Conservation (phyloP, 1,140 invertebrate species). For the Nilaparvata lugens region DNA sequence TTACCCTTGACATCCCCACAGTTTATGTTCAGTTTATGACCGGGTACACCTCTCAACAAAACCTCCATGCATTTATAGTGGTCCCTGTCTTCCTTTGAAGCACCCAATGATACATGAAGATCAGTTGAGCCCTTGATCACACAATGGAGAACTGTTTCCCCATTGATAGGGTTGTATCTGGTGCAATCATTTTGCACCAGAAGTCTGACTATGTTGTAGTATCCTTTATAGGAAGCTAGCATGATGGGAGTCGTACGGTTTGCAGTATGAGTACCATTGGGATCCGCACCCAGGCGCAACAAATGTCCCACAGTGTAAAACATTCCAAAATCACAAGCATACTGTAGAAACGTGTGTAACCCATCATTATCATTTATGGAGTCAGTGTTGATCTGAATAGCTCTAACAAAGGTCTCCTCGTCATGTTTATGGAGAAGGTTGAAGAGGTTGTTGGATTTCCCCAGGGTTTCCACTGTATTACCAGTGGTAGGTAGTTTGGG, state of each 20-base stretch:
- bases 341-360: constrained; percentile 45
- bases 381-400: constrained; percentile 36
- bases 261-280: constrained; percentile 30
- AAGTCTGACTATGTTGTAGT: constrained; percentile 46
- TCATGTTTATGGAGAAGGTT: constrained; percentile 44
- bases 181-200: constrained; percentile 41
- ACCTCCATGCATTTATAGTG: constrained; percentile 23
- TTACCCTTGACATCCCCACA: constrained; percentile 58
- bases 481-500: constrained; percentile 38
- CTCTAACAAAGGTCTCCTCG: constrained; percentile 45
- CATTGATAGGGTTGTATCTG: constrained; percentile 37
- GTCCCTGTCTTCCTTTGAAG: constrained; percentile 28
- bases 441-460: constrained; percentile 41
- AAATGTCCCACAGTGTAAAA: constrained; percentile 44
- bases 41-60: constrained; percentile 18
- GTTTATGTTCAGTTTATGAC: constrained; percentile 41
- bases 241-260: constrained; percentile 39
- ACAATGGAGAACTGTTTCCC: constrained; percentile 43
- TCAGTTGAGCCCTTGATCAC: constrained; percentile 38
- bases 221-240: constrained; percentile 49
- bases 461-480: constrained; percentile 27
- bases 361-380: constrained; percentile 39
- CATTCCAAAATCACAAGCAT: constrained; percentile 48
- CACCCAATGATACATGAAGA: constrained; percentile 34
- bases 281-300: constrained; percentile 43